Base-by-base conservation (phyloP, 1,140 invertebrate species). In the Lepidotrigona ventralis region DNA sequence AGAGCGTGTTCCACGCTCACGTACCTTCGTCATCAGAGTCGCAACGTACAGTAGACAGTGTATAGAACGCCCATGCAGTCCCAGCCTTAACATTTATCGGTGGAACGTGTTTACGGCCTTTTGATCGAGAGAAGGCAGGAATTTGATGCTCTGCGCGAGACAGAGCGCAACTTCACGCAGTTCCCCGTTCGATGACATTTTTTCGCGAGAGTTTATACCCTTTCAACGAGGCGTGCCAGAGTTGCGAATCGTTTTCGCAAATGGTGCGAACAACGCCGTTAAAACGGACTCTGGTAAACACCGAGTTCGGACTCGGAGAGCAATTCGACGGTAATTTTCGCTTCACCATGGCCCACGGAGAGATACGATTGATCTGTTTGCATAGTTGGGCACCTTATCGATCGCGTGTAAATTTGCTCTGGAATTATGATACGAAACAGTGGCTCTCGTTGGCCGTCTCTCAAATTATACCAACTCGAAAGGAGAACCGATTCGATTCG, bases 231-330 rank as follows among this genome's bases (percentile, higher is more conserved):
- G 21, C 78, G 69, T n/a, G 21, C 0, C 66, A 46, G 78, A 23
- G 26, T 33, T 33, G 15, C 60, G 79, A 81, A 58, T 0, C 39
- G 39, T 2, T 66, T 53, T 66, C 29, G 60, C 79, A 81, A 74
- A 74, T 68, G 71, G 51, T 53, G 70, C 71, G 58, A 75, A 75
- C 51, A 75, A 81, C 60, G n/a, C 51, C 29, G 71, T 64, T 75
- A 75, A 81, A 81, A 56, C 6, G 60, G 23, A 51, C 8, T 1
- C 53, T 15, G 21, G 39, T 26, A 29, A 79, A 79, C 46, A 66
- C 23, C n/a, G 54, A n/a, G n/a, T 46, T 46, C 19, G 56, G 19
- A 14, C 60, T 26, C 46, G 21, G 54, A 8, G n/a, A 26, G 58
- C 58, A 29, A 66, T 74, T 33, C 17, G 26, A n/a, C 6, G 9